Percentiles rank a stretch among this genome's conserved stretches.
phyloP scores from a whole-genome alignment of 2,797 vertebrate genomes.

The Amblyopsis hoosieri region DNA sequence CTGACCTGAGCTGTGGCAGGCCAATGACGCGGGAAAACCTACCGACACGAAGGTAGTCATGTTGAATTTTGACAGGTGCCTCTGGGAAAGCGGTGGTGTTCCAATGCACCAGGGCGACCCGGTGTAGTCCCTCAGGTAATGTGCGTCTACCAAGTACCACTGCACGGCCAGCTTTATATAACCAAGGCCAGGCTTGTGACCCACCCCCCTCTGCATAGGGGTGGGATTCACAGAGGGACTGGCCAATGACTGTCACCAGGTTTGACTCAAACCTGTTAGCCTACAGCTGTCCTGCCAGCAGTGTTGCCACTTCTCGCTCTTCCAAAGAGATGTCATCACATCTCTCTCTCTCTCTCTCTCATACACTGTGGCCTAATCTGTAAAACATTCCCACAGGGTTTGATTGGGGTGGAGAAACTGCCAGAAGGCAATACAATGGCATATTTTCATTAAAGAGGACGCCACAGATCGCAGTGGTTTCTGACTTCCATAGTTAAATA shows the following conservation, averaged over 20 bases:
- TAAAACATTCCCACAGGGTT: background rate
- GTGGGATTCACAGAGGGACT: constrained; percentile 47
- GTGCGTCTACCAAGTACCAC: constrained; percentile 59
- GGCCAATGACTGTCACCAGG: constrained; percentile 47
- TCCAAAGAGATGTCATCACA: constrained; percentile 13
- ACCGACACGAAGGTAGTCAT: constrained; percentile 84
- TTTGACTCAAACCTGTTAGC: constrained; percentile 20
- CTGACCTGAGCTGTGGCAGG: background rate
- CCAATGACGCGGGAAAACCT: constrained; percentile 63
- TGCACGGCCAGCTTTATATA: constrained; percentile 66
- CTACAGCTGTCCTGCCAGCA: constrained; percentile 22
- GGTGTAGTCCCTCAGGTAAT: constrained; percentile 18
- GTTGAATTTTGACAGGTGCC: constrained; percentile 60
- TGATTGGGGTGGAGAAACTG: constrained; percentile 1
- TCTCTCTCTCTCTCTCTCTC: background rate
- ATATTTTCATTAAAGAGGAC: background rate
- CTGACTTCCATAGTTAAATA: background rate
- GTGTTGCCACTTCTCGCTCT: constrained; percentile 8
- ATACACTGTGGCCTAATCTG: background rate
- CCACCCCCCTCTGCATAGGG: constrained; percentile 58
- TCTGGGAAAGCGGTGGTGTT: constrained; percentile 27
- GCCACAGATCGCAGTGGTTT: background rate
- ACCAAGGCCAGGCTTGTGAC: constrained; percentile 37
- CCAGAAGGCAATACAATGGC: background rate
- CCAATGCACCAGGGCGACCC: constrained; percentile 15